These are phyloP conservation scores for Spicauda simplicius DNA, from an alignment of 2,888 invertebrate genomes.

Conservation along the genomic window DNA sequence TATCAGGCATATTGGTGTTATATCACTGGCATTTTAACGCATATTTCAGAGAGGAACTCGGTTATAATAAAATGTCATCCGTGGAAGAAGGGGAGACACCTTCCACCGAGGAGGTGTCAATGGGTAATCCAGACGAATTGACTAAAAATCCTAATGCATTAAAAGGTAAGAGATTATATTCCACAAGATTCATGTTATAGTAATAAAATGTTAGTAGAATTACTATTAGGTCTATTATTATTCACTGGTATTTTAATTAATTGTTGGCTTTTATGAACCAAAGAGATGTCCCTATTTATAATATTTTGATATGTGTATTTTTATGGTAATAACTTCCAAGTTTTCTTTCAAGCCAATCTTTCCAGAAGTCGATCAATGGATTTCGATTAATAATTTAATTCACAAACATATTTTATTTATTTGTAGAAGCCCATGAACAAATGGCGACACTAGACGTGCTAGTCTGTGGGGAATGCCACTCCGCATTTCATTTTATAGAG, in stretches of 20 bases:
- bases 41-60: slow-evolving; percentile 19
- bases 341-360: too few species aligned
- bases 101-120: slow-evolving; percentile 63
- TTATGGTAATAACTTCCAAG: too few species aligned
- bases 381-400: not conserved
- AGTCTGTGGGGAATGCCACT: slow-evolving; percentile 93
- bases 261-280: too few species aligned
- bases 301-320: too few species aligned
- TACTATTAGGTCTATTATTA: too few species aligned
- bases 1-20: not conserved
- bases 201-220: too few species aligned
- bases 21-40: slow-evolving; percentile 27
- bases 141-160: slow-evolving; percentile 86
- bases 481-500: slow-evolving; percentile 91
- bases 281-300: too few species aligned
- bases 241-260: too few species aligned
- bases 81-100: slow-evolving; percentile 70
- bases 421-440: slow-evolving; percentile 89
- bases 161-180: slow-evolving; percentile 74
- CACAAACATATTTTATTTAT: not conserved
- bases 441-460: slow-evolving; percentile 91
- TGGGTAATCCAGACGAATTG: slow-evolving; percentile 85
- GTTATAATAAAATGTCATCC: slow-evolving; percentile 61
- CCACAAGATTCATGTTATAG: not conserved
- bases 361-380: too few species aligned